These are phyloP conservation scores for Nothura maculosa DNA, from an alignment of 2,797 vertebrate genomes.

Conservation along the genomic window DNA sequence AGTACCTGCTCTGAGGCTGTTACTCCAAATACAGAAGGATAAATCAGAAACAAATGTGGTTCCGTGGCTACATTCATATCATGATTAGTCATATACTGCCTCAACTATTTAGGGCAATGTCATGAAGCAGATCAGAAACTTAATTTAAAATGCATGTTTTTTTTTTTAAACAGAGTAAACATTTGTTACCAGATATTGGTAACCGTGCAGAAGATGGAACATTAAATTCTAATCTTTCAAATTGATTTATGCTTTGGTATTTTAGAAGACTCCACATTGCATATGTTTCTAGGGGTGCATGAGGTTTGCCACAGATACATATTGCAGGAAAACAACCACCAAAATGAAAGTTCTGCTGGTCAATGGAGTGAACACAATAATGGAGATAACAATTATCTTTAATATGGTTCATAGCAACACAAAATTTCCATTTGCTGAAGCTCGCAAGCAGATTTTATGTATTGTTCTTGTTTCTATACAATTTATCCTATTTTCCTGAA, in stretches of 20 bases:
- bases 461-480: background rate
- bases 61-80: no score
- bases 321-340: background rate
- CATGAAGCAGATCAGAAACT: background rate
- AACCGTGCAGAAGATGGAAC: background rate
- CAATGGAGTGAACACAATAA: background rate
- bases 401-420: background rate
- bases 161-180: background rate
- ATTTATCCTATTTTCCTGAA: accelerated
- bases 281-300: background rate
- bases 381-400: background rate
- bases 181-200: no score
- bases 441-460: background rate
- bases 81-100: background rate
- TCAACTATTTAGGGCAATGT: background rate
- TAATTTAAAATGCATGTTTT: background rate
- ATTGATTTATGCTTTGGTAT: background rate
- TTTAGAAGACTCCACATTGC: background rate
- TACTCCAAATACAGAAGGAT: background rate
- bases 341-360: background rate
- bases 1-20: background rate
- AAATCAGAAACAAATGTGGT: background rate
- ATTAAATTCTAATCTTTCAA: background rate
- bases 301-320: background rate
- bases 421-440: background rate